Base-by-base conservation (phyloP, 2,888 invertebrate genomes). In the Netelia virgata region DNA sequence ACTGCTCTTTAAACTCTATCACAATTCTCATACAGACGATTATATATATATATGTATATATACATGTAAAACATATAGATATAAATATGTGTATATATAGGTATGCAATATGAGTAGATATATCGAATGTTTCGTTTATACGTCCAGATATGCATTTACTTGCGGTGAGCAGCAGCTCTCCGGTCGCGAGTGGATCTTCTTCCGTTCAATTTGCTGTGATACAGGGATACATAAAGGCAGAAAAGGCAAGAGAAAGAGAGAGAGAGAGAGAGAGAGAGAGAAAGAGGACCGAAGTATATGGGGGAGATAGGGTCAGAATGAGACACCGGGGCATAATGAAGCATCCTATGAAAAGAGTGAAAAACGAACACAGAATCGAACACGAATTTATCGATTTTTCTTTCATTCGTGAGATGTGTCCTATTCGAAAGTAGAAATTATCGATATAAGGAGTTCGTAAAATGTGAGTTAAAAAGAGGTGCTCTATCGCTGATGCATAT, bases 131-230 rank as follows among this genome's bases (percentile, higher is more conserved):
- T 61, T 20, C 86, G 79, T 87, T 86, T 85, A 83, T 83, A 83
- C 86, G 82, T 78, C 81, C 86, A 85, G 89, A 90, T 90, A 89
- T 89, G 91, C 90, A 89, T 91, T 91, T 90, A 90, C 91, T 92
- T 92, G 92, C 90, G 92, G 91, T 92, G 88, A 90, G 87, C 76
- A 23, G 64, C 72, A 88, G 85, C 87, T 88, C 89, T 87, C 91
- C 86, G 90, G 90, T 91, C 91, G 89, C 63, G 20, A 89, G 89
- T 90, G 88, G 91, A 91, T 91, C 90, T 89, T 79, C 79, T 63
- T 66, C 88, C 91, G 91, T 91, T 92, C 92, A 92, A 92, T 92
- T 91, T 92, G 89, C 90, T 89, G 89, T 91, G 91, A 91, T 92
- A 91, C 91, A 89, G 91, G 90, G 88, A 89, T 59, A 72, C 53